These are phyloP conservation scores for Macrocentrus cingulum DNA, from an alignment of 1,140 invertebrate genomes.

Conservation along the genomic window DNA sequence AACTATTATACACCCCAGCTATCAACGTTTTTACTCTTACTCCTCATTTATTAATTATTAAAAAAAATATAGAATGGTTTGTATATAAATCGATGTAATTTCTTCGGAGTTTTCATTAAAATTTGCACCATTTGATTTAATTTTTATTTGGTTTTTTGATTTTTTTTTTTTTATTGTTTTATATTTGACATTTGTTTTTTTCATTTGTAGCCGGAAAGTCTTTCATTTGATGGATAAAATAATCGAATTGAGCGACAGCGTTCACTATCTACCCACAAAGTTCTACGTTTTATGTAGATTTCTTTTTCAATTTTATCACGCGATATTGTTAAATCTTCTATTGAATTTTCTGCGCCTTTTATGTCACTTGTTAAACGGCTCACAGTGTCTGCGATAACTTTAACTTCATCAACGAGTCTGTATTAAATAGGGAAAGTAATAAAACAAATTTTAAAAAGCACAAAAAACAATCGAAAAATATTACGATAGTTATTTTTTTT, in stretches of 20 bases:
- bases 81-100: too few relatives aligned
- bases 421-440: slow-evolving; percentile 41
- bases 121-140: slow-evolving; percentile 28
- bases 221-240: slow-evolving; percentile 66
- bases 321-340: slow-evolving; percentile 62
- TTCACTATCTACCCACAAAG: slow-evolving; percentile 68
- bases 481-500: too few relatives aligned
- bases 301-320: slow-evolving; percentile 67
- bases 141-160: slow-evolving; percentile 8
- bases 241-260: slow-evolving; percentile 63
- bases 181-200: too few relatives aligned
- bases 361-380: slow-evolving; percentile 63
- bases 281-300: slow-evolving; percentile 69
- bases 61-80: too few relatives aligned
- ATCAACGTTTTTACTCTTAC: slow-evolving; percentile 23
- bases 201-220: slow-evolving; percentile 62
- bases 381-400: slow-evolving; percentile 65
- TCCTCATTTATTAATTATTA: too few relatives aligned
- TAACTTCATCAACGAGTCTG: slow-evolving; percentile 69
- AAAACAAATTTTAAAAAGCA: slow-evolving; percentile 19
- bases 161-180: not conserved
- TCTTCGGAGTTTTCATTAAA: slow-evolving; percentile 30
- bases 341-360: slow-evolving; percentile 61
- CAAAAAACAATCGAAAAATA: too few relatives aligned
- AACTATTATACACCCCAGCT: too few relatives aligned